phyloP scores from a whole-genome alignment of 2,888 invertebrate species.

The Lithodes maja region DNA sequence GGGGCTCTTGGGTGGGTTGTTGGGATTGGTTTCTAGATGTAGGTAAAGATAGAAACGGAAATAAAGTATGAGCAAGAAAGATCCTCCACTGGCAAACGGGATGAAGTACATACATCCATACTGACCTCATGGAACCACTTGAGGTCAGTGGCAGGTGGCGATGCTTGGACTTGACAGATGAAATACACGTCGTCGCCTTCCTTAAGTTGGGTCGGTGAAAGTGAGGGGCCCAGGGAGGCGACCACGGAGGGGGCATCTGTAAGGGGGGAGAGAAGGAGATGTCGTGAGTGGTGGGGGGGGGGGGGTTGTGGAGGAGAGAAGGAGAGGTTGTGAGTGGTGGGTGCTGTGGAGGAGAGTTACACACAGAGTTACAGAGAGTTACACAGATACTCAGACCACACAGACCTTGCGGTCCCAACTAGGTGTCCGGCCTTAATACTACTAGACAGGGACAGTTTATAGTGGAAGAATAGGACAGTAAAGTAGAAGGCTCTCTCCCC shows the following conservation, averaged over 20 bases:
- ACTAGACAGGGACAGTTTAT: no score
- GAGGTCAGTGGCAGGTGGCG: conserved; percentile 20
- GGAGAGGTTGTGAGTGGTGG: neutral
- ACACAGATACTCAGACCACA: no score
- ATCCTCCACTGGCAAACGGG: neutral
- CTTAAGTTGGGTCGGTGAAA: conserved; percentile 24
- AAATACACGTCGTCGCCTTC: conserved; percentile 47
- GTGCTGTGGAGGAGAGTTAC: neutral
- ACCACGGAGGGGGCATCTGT: conserved; percentile 38
- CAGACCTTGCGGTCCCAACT: no score
- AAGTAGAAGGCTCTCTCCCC: no score
- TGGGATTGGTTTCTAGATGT: no score
- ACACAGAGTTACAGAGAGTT: neutral
- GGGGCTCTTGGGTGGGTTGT: neutral
- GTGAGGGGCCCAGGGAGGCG: conserved; percentile 23
- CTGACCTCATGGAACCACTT: conserved; percentile 54
- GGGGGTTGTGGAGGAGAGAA: neutral
- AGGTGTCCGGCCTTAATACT: no score
- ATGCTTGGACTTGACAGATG: conserved; percentile 33
- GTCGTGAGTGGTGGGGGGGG: neutral
- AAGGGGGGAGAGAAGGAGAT: neutral
- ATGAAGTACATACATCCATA: neutral
- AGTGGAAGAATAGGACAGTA: no score
- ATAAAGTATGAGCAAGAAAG: neutral
- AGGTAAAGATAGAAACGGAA: no score